Percentiles rank a stretch among this genome's conserved stretches.
Conservation (phyloP, 1,140 invertebrate species). For the Rhagoletis zephyria region DNA sequence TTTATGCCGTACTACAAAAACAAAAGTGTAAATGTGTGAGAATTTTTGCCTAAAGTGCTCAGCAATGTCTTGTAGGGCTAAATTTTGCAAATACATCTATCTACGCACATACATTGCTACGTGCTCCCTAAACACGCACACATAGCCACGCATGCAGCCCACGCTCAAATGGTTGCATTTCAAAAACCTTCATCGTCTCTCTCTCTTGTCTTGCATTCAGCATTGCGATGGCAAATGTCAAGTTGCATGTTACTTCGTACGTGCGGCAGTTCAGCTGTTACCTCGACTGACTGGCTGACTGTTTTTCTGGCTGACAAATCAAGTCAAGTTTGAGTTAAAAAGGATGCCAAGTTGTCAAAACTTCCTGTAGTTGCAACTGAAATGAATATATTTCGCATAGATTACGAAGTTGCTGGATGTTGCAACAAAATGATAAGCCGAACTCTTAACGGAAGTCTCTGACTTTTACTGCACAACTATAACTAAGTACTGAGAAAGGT, state of each 20-base stretch:
- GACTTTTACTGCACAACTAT: slow-evolving; percentile 7
- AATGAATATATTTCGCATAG: slow-evolving; percentile 44
- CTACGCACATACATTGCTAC: not conserved
- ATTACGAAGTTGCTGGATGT: slow-evolving; percentile 19
- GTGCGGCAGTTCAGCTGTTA: not conserved
- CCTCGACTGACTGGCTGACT: not conserved
- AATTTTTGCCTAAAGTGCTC: no score
- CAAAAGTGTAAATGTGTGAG: no score
- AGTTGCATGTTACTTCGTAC: not conserved
- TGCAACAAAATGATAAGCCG: slow-evolving; percentile 50
- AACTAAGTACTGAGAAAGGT: not conserved
- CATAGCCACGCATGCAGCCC: not conserved
- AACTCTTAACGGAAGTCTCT: slow-evolving; percentile 7
- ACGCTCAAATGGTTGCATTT: not conserved
- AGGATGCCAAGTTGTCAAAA: slow-evolving; percentile 52
- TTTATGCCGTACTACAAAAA: no score
- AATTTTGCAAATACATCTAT: not conserved
- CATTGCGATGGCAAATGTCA: not conserved
- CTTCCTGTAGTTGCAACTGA: slow-evolving; percentile 31
- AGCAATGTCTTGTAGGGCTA: no score
- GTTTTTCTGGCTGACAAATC: not conserved
- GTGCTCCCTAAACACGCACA: not conserved
- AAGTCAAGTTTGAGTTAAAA: slow-evolving; percentile 42
- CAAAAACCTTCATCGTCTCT: not conserved
- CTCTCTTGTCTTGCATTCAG: not conserved